Percentiles rank a stretch among this genome's conserved stretches.
phyloP scores from a whole-genome alignment of 2,888 invertebrate species.

The Meteorus cinctellus region DNA sequence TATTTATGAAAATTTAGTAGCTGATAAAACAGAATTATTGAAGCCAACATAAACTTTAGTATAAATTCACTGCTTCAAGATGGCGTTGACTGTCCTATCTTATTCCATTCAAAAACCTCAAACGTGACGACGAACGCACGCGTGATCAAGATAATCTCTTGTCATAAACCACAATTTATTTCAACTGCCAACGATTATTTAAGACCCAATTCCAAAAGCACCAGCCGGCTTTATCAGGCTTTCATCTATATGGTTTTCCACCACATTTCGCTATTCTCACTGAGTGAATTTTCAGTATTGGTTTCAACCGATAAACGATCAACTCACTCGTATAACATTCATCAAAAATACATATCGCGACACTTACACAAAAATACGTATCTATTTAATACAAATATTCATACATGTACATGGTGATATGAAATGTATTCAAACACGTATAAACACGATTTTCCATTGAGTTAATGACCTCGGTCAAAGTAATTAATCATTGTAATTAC shows the following conservation, averaged over 20 bases:
- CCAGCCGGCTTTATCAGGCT: slow-evolving; percentile 28
- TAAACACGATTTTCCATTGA: slow-evolving; percentile 41
- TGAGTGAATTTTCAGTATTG: slow-evolving; percentile 1
- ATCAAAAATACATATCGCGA: not conserved
- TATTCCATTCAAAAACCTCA: not conserved
- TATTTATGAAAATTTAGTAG: not conserved
- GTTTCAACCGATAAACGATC: not conserved
- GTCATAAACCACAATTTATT: slow-evolving; percentile 35
- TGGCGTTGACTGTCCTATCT: not conserved
- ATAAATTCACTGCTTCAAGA: not conserved
- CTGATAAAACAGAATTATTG: slow-evolving; percentile 4
- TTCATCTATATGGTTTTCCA: slow-evolving; percentile 34
- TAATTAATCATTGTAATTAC: slow-evolving; percentile 55
- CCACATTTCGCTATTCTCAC: not conserved
- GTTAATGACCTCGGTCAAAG: slow-evolving; percentile 49
- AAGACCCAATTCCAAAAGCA: slow-evolving; percentile 27
- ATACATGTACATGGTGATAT: not conserved
- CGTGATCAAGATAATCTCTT: slow-evolving; percentile 22
- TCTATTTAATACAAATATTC: not conserved
- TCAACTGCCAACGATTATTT: slow-evolving; percentile 35
- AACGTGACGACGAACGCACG: not conserved
- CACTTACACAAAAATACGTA: not conserved
- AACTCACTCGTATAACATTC: not conserved
- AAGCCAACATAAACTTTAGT: not conserved
- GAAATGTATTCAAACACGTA: not conserved